A percentile compares a stretch with the other conserved stretches of the same genome.
Conservation (phyloP, 2,797 vertebrate species). For the Lepilemur ruficaudatus region DNA sequence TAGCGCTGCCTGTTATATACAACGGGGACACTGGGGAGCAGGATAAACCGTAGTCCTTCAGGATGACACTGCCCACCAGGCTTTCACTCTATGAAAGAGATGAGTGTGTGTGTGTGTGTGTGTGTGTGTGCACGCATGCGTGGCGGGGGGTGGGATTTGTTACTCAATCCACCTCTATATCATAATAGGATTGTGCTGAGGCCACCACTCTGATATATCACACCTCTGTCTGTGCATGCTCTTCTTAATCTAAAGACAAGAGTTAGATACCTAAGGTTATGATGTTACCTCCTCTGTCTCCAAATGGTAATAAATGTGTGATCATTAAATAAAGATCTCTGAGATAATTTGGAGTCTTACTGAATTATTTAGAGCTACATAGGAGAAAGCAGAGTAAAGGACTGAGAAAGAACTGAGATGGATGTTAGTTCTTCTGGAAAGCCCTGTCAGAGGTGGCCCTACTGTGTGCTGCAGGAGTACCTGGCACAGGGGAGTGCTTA, state of each 20-base stretch:
- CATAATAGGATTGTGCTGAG: background rate
- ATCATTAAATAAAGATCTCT: background rate
- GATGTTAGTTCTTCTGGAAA: background rate
- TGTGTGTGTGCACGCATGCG: too few relatives aligned
- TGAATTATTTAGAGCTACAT: background rate
- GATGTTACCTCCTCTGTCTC: background rate
- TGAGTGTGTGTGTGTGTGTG: background rate
- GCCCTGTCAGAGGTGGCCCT: too few relatives aligned
- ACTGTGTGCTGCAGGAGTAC: background rate
- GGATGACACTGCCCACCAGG: background rate
- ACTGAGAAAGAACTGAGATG: background rate
- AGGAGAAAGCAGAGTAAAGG: background rate
- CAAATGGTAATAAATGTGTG: background rate
- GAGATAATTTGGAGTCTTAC: background rate
- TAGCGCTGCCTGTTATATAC: background rate
- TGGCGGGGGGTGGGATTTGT: background rate
- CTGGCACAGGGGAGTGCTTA: background rate
- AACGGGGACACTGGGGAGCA: rapidly evolving
- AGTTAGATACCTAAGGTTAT: background rate
- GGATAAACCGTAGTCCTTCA: background rate
- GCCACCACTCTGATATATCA: background rate
- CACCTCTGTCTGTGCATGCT: background rate
- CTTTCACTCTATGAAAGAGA: background rate
- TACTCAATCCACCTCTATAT: background rate
- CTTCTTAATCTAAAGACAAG: background rate